These are phyloP conservation scores for Champsocephalus gunnari DNA, from an alignment of 2,797 vertebrate genomes.

Conservation along the genomic window DNA sequence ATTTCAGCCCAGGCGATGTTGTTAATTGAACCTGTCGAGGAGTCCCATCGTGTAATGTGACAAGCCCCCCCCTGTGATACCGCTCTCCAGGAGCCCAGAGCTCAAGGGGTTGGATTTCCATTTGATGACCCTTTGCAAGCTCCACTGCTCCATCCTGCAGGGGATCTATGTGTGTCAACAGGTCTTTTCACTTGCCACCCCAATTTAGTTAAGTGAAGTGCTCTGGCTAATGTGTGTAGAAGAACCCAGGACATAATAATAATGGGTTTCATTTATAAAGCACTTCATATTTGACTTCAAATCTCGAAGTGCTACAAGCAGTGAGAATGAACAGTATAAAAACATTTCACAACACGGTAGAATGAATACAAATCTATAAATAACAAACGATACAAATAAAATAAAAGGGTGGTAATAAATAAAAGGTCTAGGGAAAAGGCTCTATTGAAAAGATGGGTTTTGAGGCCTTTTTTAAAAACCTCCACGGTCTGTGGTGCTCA, in stretches of 20 bases:
- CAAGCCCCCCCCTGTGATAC: slow-evolving; percentile 35
- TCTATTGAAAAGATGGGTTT: no score
- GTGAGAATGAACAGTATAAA: no score
- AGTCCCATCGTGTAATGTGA: slow-evolving; percentile 69
- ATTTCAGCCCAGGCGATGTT: slow-evolving; percentile 73
- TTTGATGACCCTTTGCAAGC: slow-evolving; percentile 66
- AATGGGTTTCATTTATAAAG: no score
- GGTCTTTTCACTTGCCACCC: slow-evolving; percentile 68
- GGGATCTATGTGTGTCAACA: slow-evolving; percentile 68
- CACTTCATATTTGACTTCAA: no score
- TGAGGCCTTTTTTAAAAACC: no score
- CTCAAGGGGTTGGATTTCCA: slow-evolving; percentile 71
- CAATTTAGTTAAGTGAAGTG: slow-evolving; percentile 77
- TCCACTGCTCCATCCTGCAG: slow-evolving; percentile 50
- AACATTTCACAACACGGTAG: no score
- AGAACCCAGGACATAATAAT: slow-evolving; percentile 47
- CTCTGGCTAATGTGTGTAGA: slow-evolving; percentile 48
- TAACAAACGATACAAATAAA: no score
- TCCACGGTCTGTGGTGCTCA: no score
- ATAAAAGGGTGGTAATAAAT: no score
- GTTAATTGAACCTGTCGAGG: slow-evolving; percentile 70
- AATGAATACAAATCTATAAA: no score
- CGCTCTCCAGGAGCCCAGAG: slow-evolving; percentile 63
- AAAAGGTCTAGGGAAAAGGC: no score
- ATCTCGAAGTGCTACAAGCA: no score